Conservation (phyloP, 2,113 vertebrate genomes). For the Otocyon megalotis region DNA sequence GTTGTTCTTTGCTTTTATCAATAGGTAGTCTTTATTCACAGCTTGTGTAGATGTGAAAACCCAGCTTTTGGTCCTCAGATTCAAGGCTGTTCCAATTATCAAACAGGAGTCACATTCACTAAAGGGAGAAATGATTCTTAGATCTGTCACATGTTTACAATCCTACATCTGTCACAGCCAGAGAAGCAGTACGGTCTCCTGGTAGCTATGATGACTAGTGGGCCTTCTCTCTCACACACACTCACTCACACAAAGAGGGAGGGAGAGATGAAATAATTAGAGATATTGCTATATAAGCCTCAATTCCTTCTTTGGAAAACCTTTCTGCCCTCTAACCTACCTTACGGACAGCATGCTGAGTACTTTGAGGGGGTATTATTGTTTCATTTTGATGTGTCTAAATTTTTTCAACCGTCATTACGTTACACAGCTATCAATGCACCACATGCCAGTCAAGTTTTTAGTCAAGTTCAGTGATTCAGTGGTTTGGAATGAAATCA, state of each 20-base stretch:
- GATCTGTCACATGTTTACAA: not conserved
- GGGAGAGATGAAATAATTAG: not conserved
- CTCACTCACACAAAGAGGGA: not conserved
- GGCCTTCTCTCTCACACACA: not conserved
- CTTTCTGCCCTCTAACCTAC: not conserved
- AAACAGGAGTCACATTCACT: not conserved
- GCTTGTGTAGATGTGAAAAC: not conserved
- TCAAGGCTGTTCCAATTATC: not conserved
- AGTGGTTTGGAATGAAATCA: not conserved
- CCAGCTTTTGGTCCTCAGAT: not conserved
- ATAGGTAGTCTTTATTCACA: not conserved
- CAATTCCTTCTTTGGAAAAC: not conserved
- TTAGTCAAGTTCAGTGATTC: constrained; percentile 19
- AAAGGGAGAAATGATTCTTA: not conserved
- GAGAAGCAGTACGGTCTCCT: constrained; percentile 9
- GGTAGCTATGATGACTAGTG: not conserved
- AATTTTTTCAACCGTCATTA: constrained; percentile 32
- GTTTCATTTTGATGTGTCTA: constrained; percentile 19
- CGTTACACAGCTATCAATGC: not conserved
- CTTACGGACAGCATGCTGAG: not conserved
- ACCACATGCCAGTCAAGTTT: not conserved
- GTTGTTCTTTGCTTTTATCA: not conserved
- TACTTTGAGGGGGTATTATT: not conserved
- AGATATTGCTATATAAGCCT: not conserved
- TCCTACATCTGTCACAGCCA: not conserved